Base-by-base conservation (phyloP, 1,140 invertebrate species). In the Lucilia cuprina region DNA sequence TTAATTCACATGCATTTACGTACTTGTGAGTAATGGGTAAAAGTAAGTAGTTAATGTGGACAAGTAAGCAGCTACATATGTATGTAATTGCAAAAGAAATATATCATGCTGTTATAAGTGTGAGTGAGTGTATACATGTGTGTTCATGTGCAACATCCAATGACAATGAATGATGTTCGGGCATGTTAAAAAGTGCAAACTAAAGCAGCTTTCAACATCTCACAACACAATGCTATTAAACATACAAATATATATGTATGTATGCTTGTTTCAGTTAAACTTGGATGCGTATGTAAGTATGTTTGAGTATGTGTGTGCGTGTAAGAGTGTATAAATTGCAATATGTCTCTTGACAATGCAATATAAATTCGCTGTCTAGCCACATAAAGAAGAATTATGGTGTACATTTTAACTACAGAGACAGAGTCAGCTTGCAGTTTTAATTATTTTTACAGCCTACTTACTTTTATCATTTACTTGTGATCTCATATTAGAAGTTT, bases 291-390 rank as follows among this genome's bases (percentile, higher is more conserved):
- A 41, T 41, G 41, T 41, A 30, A 2, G 41, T 41, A 41, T 8
- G 5, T 41, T 41, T 8, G 41, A 8, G 5, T 41, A 10, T 8
- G 41, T 41, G 41, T 60, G n/a, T 70, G 65, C 25, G 65, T 70
- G 9, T 25, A 55, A 17, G 50, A 14, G 1, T 47, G 75, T 19
- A 49, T 21, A 80, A 80, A 80, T 80, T 80, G 41, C 77, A 47
- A 80, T 80, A 19, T 80, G 77, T 80, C 41, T 80, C 77, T 49
- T 80, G 77, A 50, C 41, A 80, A 49, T 80, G 77, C 41, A 80
- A 80, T 80, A 80, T 80, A 49, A 80, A 80, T 47, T 80, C 47
- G 77, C 77, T 80, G 77, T 80, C 77, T 80, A 80, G 77, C 77
- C 77, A 80, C 77, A 80, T 80, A 30, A 30, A 30, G 65, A 70